Conservation (phyloP, 2,797 vertebrate genomes). For the Chiroxiphia lanceolata region DNA sequence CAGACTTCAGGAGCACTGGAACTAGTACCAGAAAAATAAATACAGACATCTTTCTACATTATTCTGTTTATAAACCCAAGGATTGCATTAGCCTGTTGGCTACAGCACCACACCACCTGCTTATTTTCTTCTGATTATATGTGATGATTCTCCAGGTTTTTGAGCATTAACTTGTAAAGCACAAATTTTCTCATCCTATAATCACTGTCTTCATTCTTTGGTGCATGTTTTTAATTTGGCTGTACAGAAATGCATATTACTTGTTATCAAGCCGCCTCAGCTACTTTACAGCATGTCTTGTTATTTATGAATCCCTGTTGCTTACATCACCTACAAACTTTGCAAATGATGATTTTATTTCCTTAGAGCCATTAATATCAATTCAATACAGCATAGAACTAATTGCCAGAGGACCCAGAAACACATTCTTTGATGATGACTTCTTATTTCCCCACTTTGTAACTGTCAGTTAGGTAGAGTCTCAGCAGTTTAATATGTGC, state of each 20-base stretch:
- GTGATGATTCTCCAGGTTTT: neutral
- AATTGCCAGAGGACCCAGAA: neutral
- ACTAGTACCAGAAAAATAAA: neutral
- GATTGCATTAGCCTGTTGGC: neutral
- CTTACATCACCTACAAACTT: neutral
- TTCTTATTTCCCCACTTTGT: conserved; percentile 12
- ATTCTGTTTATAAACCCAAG: neutral
- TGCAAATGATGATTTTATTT: neutral
- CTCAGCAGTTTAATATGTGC: neutral
- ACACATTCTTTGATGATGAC: neutral
- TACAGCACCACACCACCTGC: neutral
- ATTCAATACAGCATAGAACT: neutral
- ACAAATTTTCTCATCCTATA: neutral
- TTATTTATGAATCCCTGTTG: neutral
- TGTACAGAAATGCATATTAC: neutral
- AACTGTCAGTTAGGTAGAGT: conserved; percentile 7
- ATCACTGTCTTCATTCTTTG: neutral
- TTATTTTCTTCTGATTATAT: conserved; percentile 5
- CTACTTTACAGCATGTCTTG: neutral
- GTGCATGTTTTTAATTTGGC: neutral
- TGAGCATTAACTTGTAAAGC: neutral
- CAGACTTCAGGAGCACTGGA: neutral
- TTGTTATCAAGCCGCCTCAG: neutral
- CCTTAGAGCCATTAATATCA: conserved; percentile 1
- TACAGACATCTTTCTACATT: neutral